Conservation (phyloP, 2,888 invertebrate species). For the Ophraella communa region DNA sequence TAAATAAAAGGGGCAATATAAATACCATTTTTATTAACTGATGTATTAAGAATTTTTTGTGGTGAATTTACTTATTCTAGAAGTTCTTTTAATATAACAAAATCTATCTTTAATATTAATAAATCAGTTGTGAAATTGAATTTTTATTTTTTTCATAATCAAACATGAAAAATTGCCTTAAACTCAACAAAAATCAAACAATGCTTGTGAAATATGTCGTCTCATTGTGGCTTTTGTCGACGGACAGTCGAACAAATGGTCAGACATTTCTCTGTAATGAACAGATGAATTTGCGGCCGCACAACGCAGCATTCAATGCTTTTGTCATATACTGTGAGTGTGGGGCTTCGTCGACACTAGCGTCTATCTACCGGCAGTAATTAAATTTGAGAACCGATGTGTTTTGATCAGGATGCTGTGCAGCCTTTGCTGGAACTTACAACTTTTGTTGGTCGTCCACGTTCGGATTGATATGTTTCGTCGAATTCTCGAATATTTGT, state of each 20-base stretch:
- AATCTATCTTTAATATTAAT: background rate
- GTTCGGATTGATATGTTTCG: background rate
- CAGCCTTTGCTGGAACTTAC: background rate
- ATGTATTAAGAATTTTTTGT: too few species aligned
- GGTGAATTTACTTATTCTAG: too few species aligned
- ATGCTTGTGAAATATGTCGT: constrained; percentile 27
- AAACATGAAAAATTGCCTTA: constrained; percentile 11
- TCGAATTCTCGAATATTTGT: background rate
- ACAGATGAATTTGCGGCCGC: constrained; percentile 29
- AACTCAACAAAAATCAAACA: constrained; percentile 21
- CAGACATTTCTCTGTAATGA: constrained; percentile 28
- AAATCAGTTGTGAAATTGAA: background rate
- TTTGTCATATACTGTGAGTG: constrained; percentile 18
- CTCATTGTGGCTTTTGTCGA: constrained; percentile 27
- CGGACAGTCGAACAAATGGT: constrained; percentile 24
- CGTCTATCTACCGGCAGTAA: constrained; percentile 4
- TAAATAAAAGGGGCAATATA: too few species aligned
- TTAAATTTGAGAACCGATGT: constrained; percentile 21
- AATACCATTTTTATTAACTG: too few species aligned
- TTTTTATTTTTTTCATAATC: constrained; percentile 1
- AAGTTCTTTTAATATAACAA: too few species aligned
- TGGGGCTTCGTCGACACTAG: background rate
- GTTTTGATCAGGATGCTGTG: constrained; percentile 18
- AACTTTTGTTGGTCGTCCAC: background rate
- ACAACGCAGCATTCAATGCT: constrained; percentile 23